Evolutionary conservation across 2,113 vertebrate genomes (phyloP).

Genomic region (Alexandromys fortis): DNA sequence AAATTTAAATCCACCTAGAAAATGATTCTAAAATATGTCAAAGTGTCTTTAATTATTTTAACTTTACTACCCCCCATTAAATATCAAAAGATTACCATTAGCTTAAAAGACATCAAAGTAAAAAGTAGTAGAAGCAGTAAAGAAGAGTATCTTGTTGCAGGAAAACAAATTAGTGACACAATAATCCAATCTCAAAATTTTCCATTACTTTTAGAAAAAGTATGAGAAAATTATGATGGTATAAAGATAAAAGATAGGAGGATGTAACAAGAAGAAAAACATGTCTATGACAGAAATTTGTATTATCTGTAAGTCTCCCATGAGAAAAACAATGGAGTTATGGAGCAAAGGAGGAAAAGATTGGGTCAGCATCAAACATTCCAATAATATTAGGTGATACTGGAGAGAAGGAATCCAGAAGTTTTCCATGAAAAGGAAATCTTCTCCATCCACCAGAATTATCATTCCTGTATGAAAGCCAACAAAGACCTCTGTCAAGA

Average conservation of each 20-base stretch:
- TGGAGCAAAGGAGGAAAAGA: background rate
- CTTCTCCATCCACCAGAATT: background rate
- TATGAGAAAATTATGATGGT: slow-evolving; percentile 20
- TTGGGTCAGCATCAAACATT: background rate
- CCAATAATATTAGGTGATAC: background rate
- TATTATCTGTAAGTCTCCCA: background rate
- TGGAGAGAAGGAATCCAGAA: background rate
- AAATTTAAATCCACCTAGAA: background rate
- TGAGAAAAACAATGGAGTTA: background rate
- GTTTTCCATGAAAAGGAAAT: slow-evolving; percentile 40
- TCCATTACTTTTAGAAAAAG: slow-evolving; percentile 12
- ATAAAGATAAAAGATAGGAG: background rate
- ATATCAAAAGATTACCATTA: slow-evolving; percentile 4
- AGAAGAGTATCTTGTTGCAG: background rate
- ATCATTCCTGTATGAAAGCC: background rate
- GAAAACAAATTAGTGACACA: slow-evolving; percentile 7
- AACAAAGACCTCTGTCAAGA: background rate
- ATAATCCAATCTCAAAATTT: slow-evolving; percentile 9
- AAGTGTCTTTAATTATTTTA: slow-evolving; percentile 8
- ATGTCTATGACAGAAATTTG: background rate
- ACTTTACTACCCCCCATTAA: background rate
- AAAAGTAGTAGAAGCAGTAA: background rate
- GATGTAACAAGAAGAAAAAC: background rate
- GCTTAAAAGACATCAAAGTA: slow-evolving; percentile 30
- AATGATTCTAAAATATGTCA: background rate